Evolutionary conservation across 2,113 vertebrate species (phyloP).

Genomic region (sheep (Ovis aries)): DNA sequence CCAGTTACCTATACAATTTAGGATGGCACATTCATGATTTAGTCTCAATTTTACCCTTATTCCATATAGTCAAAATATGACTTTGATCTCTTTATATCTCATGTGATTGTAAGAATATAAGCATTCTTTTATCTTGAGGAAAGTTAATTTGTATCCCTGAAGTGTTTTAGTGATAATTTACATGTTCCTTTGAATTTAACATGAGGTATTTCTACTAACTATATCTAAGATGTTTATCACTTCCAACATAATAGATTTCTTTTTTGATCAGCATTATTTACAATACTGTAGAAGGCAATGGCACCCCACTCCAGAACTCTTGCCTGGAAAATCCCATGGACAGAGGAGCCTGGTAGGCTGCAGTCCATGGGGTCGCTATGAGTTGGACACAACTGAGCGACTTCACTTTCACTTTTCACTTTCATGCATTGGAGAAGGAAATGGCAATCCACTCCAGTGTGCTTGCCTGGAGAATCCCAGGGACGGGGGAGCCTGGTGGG

Average conservation of each 20-base stretch:
- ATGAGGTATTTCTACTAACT: neutral
- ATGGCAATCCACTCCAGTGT: too few species aligned
- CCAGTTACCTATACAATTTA: neutral
- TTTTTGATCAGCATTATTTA: neutral
- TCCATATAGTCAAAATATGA: neutral
- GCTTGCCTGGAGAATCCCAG: too few species aligned
- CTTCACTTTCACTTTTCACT: too few species aligned
- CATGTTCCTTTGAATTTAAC: neutral
- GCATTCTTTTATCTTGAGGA: neutral
- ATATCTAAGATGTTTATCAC: neutral
- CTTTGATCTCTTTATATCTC: neutral
- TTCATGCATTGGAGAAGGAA: too few species aligned
- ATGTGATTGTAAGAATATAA: neutral
- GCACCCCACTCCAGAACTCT: too few species aligned
- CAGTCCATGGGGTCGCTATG: too few species aligned
- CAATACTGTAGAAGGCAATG: neutral
- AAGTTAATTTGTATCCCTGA: neutral
- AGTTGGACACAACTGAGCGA: too few species aligned
- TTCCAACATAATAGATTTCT: neutral
- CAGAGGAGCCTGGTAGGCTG: too few species aligned
- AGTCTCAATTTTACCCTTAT: neutral
- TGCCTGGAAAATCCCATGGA: too few species aligned
- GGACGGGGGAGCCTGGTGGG: too few species aligned
- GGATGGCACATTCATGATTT: neutral
- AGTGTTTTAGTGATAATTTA: neutral